Base-by-base conservation (phyloP, 2,797 vertebrate species). In the Peromyscus nudipes region DNA sequence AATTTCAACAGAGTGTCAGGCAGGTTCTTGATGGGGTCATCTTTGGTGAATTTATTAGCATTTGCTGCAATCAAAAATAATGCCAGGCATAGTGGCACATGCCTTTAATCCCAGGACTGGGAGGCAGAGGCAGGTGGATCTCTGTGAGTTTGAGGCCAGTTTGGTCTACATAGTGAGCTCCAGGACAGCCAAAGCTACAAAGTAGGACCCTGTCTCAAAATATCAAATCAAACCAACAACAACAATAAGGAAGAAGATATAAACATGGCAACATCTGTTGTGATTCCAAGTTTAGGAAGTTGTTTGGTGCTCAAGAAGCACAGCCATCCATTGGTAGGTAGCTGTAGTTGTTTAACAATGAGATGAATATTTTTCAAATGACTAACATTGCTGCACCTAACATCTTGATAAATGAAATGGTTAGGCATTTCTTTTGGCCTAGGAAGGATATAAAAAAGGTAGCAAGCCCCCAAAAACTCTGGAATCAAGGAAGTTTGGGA, bases 361-460 rank as follows among this genome's bases (percentile, higher is more conserved):
- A 93, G 64, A 90, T 89, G 40, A 60, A 91, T 29, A 79, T n/a
- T 76, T 94, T 95, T 75, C 27, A 88, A 87, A 69, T 81, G 60
- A 43, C 31, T 90, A 52, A 60, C 83, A 64, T 93, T 93, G 14
- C 67, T 95, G 88, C 31, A 60, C 71, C 75, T 46, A 83, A 52
- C 5, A 82, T 34, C 43, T 73, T 86, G 52, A 93, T 80, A 80
- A 83, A 55, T 69, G 40, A 43, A 92, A 80, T 60, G 46, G 1
- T 81, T 94, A 34, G 19, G 7, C 81, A 73, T 76, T 69, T 94
- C 31, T 80, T 90, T 65, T 49, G 65, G 31, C 31, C 25, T 73
- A 14, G 4, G 7, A 13, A 16, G 73, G 57, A 77, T 62, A 4
- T 89, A 34, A 67, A 94, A 76, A 89, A 21, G 13, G 37, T 46